Percentiles rank a stretch among this genome's conserved stretches.
Evolutionary conservation across 2,113 vertebrate genomes (phyloP).

Genomic region (Silurus meridionalis): DNA sequence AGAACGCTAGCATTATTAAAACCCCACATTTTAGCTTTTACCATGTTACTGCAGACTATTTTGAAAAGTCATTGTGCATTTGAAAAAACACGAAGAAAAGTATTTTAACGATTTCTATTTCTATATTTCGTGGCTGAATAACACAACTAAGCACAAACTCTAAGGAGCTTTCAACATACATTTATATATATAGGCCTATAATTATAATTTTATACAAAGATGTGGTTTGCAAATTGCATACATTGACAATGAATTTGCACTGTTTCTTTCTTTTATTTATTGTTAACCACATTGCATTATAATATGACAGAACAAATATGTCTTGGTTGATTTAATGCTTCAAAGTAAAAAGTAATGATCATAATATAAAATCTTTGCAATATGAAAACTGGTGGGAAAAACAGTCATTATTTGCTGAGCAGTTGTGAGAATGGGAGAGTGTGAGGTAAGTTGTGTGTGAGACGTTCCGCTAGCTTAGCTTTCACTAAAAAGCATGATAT

Average conservation of each 20-base stretch:
- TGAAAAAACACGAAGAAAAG: too few relatives aligned
- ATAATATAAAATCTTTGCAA: neutral
- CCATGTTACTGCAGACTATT: too few relatives aligned
- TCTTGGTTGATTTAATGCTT: neutral
- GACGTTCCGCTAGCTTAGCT: neutral
- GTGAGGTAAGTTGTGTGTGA: neutral
- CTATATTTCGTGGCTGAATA: too few relatives aligned
- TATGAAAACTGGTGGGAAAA: neutral
- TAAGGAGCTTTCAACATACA: too few relatives aligned
- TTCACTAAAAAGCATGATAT: neutral
- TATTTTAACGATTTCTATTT: too few relatives aligned
- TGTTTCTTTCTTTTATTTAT: neutral
- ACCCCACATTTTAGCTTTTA: too few relatives aligned
- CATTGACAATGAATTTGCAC: neutral
- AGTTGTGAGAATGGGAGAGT: neutral
- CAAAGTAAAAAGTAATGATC: neutral
- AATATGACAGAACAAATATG: neutral
- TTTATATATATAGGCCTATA: too few relatives aligned
- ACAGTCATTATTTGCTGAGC: neutral
- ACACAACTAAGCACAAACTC: too few relatives aligned
- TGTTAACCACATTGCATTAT: neutral
- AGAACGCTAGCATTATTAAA: too few relatives aligned
- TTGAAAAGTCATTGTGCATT: too few relatives aligned
- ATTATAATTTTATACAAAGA: neutral
- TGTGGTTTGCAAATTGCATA: neutral